These are phyloP conservation scores for Scaptomyza parva DNA, from an alignment of 2,888 invertebrate species.

Conservation along the genomic window DNA sequence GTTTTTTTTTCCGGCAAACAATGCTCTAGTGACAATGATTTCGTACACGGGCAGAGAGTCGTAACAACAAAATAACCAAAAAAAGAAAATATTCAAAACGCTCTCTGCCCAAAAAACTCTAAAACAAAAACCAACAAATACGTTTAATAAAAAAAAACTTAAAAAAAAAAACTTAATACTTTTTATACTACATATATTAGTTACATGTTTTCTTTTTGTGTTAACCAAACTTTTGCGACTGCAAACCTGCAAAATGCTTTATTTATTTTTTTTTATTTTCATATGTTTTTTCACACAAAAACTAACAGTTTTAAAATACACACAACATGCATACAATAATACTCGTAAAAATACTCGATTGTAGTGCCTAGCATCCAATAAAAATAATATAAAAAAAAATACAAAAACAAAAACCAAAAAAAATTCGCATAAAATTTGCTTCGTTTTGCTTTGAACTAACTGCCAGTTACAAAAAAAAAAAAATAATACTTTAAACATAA, in stretches of 20 bases:
- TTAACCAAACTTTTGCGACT: slow-evolving; percentile 27
- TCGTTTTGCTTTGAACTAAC: slow-evolving; percentile 53
- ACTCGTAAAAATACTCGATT: slow-evolving; percentile 16
- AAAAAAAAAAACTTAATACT: slow-evolving; percentile 27
- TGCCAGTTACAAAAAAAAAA: slow-evolving; percentile 30
- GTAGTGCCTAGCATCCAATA: slow-evolving; percentile 31
- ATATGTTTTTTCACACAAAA: slow-evolving; percentile 15
- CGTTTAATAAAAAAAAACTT: slow-evolving; percentile 40
- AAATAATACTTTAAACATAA: slow-evolving; percentile 25
- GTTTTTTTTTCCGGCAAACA: slow-evolving; percentile 62
- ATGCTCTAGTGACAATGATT: slow-evolving; percentile 81
- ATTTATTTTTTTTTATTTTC: slow-evolving; percentile 8
- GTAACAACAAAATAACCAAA: slow-evolving; percentile 21
- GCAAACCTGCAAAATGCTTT: slow-evolving; percentile 25
- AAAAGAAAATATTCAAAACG: slow-evolving; percentile 8
- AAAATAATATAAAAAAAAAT: slow-evolving; percentile 10
- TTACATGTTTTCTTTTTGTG: neutral
- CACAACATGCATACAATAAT: slow-evolving; percentile 24
- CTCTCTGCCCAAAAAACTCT: slow-evolving; percentile 26
- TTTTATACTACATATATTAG: slow-evolving; percentile 12
- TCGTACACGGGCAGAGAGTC: slow-evolving; percentile 59
- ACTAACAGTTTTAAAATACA: slow-evolving; percentile 22
- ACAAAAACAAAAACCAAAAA: neutral
- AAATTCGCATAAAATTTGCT: slow-evolving; percentile 38
- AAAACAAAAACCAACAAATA: slow-evolving; percentile 34